Conservation (phyloP, 2,797 vertebrate species). For the Darevskia mixta region DNA sequence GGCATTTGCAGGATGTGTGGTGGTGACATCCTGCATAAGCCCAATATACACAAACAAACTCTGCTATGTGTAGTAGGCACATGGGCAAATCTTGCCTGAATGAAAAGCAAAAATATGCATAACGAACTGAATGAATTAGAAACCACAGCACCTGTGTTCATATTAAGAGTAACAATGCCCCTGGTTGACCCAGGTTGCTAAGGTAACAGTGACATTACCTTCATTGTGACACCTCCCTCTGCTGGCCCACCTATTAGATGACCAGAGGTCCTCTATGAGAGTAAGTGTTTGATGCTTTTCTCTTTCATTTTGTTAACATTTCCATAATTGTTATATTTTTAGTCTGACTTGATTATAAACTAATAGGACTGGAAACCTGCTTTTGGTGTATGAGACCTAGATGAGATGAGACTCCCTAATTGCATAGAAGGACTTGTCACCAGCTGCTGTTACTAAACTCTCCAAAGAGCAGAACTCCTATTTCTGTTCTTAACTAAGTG, state of each 20-base stretch:
- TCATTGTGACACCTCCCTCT: slow-evolving; percentile 20
- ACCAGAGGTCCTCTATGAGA: slow-evolving; percentile 3
- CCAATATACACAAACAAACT: neutral
- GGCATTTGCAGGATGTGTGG: no score
- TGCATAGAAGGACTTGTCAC: neutral
- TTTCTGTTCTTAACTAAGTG: neutral
- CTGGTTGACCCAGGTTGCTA: slow-evolving; percentile 27
- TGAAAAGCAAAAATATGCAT: neutral
- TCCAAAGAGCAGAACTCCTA: neutral
- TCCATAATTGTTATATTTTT: neutral
- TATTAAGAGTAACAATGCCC: neutral
- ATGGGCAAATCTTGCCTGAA: neutral
- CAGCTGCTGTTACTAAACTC: neutral
- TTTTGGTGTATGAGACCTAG: neutral
- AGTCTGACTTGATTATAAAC: neutral
- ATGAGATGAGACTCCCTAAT: neutral
- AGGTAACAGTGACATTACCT: slow-evolving; percentile 23
- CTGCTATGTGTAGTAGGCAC: neutral
- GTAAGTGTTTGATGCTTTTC: slow-evolving; percentile 6
- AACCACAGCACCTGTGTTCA: neutral
- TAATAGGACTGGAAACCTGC: neutral
- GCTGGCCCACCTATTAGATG: neutral
- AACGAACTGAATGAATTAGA: neutral
- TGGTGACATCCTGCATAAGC: no score
- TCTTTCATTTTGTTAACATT: neutral